Conservation (phyloP, 2,888 invertebrate species). For the Dolomedes plantarius region DNA sequence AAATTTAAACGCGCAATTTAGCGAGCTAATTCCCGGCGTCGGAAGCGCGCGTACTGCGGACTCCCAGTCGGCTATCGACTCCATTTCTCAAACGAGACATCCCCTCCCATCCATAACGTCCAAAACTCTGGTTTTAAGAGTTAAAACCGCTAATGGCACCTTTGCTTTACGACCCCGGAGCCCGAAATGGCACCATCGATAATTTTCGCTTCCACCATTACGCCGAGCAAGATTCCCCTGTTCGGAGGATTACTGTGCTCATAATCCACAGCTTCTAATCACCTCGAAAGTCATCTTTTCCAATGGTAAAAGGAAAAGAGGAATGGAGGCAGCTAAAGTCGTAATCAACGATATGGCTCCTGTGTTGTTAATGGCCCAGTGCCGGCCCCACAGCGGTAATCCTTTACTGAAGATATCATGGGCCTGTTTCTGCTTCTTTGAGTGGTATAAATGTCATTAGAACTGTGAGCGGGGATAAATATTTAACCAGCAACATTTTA, state of each 20-base stretch:
- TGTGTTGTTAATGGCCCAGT: constrained; percentile 29
- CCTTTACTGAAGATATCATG: constrained; percentile 10
- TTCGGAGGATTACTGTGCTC: constrained; percentile 60
- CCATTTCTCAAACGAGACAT: constrained; percentile 9
- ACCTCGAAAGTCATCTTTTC: constrained; percentile 52
- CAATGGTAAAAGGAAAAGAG: constrained; percentile 41
- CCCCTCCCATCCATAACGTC: constrained; percentile 11
- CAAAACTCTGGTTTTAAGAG: constrained; percentile 31
- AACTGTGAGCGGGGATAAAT: not conserved
- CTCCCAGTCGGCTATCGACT: constrained; percentile 11
- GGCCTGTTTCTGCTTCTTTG: not conserved
- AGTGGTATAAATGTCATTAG: constrained; percentile 15
- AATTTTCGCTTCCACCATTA: constrained; percentile 59
- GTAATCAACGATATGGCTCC: constrained; percentile 41
- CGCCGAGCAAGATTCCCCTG: constrained; percentile 18
- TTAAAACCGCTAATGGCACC: constrained; percentile 63
- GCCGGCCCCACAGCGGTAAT: constrained; percentile 20
- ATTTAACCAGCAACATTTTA: constrained; percentile 14
- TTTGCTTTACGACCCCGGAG: constrained; percentile 45
- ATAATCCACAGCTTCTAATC: constrained; percentile 43
- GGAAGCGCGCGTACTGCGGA: not conserved
- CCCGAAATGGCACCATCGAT: constrained; percentile 49
- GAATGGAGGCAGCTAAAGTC: constrained; percentile 24
- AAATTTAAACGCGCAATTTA: constrained; percentile 18
- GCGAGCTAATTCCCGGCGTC: constrained; percentile 1